phyloP scores from a whole-genome alignment of 2,113 vertebrate genomes.

The Gobiocypris rarus region DNA sequence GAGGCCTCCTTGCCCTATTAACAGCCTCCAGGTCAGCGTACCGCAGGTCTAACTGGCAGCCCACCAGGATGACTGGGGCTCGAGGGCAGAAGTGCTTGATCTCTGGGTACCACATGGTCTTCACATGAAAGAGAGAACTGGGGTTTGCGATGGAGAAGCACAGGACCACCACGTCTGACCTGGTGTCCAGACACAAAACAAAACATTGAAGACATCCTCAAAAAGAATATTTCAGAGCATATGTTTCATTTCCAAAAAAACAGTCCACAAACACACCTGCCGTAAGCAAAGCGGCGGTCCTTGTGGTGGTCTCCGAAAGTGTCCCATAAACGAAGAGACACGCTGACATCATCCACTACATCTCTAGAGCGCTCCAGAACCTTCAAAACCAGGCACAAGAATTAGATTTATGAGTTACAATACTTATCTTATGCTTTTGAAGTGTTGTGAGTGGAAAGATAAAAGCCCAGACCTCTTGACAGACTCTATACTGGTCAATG shows the following conservation, averaged over 20 bases:
- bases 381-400: conserved; percentile 57
- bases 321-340: conserved; percentile 72
- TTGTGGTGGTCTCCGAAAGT: conserved; percentile 88
- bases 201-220: background rate
- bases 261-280: conserved; percentile 70
- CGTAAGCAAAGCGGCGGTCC: conserved; percentile 84
- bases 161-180: conserved; percentile 85
- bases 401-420: background rate
- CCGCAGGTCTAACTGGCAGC: conserved; percentile 87
- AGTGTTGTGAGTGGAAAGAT: background rate
- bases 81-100: conserved; percentile 80
- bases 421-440: no score
- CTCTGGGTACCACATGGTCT: conserved; percentile 89
- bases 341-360: conserved; percentile 85
- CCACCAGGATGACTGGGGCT: conserved; percentile 84
- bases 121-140: conserved; percentile 86
- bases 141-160: conserved; percentile 89
- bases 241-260: background rate
- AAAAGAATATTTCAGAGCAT: background rate
- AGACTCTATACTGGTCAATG: conserved; percentile 87
- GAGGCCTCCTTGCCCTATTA: conserved; percentile 80
- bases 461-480: conserved; percentile 82
- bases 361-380: conserved; percentile 86
- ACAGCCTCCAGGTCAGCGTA: conserved; percentile 86
- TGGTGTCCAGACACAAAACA: conserved; percentile 46